Evolutionary conservation across 2,113 vertebrate species (phyloP), one percentile per base, ranked within the genome.

Genomic region (Hoplias malabaricus): DNA sequence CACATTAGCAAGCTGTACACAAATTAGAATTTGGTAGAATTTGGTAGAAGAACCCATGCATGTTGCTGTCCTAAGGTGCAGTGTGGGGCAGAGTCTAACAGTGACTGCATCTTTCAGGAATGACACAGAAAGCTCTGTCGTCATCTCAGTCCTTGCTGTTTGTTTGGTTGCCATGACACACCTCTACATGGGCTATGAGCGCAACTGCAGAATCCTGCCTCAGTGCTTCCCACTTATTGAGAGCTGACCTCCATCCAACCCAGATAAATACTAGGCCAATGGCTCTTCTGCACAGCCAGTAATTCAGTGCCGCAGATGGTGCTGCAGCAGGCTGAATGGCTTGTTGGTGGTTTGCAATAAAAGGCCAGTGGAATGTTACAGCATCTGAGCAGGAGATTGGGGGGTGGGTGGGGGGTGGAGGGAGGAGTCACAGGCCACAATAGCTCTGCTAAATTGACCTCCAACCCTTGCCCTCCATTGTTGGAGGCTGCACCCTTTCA

Each of bases 251-350:
- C 12, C 50, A 21, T 14, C 62, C 74, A 56, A 31, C 46, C 34
- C 23, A 0, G 42, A 23, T 29, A 16, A 66, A 36, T 33, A 42
- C 25, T 14, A 2, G 14, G 11, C 5, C 53, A 19, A 12, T 0
- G 21, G 21, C 11, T 40, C 42, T 27, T 4, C 23, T 1, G 11
- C 25, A 25, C 48, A 36, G 31, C 62, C 74, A 46, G 84, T 89
- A 85, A 88, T 87, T 90, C 89, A 89, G 81, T 69, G 86, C 88
- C 89, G 87, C 90, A 91, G 89, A 91, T 91, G 89, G 89, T 82
- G 88, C 88, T 87, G 88, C 86, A 85, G 83, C 80, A 78, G 80
- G 83, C 86, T 90, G 85, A 90, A 91, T 88, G 85, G 84, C 88
- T 87, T 84, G 84, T 86, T 86, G 86, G 86, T 27, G 56, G 27